Evolutionary conservation across 2,888 invertebrate genomes (phyloP).

Genomic region (Dolichopus griseipennis): DNA sequence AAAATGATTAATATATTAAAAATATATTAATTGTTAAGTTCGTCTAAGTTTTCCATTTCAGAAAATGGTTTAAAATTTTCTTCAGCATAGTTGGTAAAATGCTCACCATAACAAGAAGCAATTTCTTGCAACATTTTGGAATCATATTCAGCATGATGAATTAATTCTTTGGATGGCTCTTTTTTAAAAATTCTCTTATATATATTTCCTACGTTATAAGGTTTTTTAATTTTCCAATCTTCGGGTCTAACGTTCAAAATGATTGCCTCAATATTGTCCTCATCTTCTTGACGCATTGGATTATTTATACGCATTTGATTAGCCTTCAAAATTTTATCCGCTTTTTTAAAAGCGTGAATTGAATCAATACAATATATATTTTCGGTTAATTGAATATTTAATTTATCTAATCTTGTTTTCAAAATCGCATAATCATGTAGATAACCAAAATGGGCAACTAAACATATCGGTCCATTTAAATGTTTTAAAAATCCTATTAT

Average conservation of each 20-base stretch:
- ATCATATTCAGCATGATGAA: constrained; percentile 65
- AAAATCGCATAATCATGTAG: constrained; percentile 71
- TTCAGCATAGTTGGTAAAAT: constrained; percentile 50
- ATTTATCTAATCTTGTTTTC: constrained; percentile 52
- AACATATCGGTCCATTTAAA: constrained; percentile 61
- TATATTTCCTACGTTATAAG: constrained; percentile 48
- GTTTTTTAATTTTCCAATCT: not conserved
- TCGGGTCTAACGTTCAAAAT: not conserved
- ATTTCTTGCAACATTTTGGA: constrained; percentile 55
- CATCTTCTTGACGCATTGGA: too few relatives aligned
- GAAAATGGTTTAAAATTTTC: constrained; percentile 31
- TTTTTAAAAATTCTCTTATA: constrained; percentile 47
- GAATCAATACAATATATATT: not conserved
- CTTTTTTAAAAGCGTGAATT: not conserved
- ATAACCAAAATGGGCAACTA: constrained; percentile 74
- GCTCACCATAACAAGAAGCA: constrained; percentile 47
- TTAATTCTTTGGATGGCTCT: constrained; percentile 38
- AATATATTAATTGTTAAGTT: too few relatives aligned
- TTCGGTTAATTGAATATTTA: constrained; percentile 23
- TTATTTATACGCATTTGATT: not conserved
- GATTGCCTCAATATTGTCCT: too few relatives aligned
- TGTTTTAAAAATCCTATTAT: constrained; percentile 55
- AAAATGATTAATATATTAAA: too few relatives aligned
- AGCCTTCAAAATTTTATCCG: not conserved
- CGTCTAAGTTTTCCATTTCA: too few relatives aligned